phyloP scores from a whole-genome alignment of 1,140 invertebrate species.

The Lordiphosa stackelbergi region DNA sequence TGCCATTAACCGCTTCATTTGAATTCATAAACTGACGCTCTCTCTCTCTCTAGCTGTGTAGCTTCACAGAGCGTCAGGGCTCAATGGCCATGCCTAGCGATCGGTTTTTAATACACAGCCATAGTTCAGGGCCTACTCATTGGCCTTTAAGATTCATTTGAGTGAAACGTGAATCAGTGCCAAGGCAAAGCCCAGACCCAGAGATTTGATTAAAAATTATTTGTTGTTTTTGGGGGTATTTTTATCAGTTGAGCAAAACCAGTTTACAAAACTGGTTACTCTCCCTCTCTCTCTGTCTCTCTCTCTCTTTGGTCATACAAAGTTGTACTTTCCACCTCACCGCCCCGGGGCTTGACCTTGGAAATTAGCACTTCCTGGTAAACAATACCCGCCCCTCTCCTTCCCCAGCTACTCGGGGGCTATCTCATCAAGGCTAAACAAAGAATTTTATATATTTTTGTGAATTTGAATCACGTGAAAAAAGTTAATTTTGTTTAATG shows the following conservation, averaged over 20 bases:
- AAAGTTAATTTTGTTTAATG: slow-evolving; percentile 59
- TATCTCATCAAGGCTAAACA: slow-evolving; percentile 2
- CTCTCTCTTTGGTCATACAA: neutral
- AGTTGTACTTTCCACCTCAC: slow-evolving; percentile 2
- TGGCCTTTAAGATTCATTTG: slow-evolving; percentile 1
- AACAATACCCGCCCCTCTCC: neutral
- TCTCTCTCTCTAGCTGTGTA: too few relatives aligned
- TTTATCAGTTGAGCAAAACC: slow-evolving; percentile 12
- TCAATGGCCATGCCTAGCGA: neutral
- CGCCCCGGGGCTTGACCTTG: slow-evolving; percentile 3
- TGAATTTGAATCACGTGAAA: slow-evolving; percentile 50
- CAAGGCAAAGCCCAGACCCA: slow-evolving; percentile 2
- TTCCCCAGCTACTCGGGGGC: neutral
- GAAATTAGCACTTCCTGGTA: slow-evolving; percentile 12
- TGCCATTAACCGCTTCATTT: too few relatives aligned
- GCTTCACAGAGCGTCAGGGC: too few relatives aligned
- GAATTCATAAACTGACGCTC: too few relatives aligned
- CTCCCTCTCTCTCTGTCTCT: neutral
- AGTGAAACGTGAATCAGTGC: slow-evolving; percentile 8
- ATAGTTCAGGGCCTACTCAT: slow-evolving; percentile 6
- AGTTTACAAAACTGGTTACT: slow-evolving; percentile 9
- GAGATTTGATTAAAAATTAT: slow-evolving; percentile 1
- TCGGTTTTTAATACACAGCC: slow-evolving; percentile 3
- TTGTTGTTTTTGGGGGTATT: neutral
- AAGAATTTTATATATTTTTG: slow-evolving; percentile 2